Evolutionary conservation across 2,888 invertebrate species (phyloP), one percentile per base, ranked within the genome.

Genomic region (Erpobdella octoculata): DNA sequence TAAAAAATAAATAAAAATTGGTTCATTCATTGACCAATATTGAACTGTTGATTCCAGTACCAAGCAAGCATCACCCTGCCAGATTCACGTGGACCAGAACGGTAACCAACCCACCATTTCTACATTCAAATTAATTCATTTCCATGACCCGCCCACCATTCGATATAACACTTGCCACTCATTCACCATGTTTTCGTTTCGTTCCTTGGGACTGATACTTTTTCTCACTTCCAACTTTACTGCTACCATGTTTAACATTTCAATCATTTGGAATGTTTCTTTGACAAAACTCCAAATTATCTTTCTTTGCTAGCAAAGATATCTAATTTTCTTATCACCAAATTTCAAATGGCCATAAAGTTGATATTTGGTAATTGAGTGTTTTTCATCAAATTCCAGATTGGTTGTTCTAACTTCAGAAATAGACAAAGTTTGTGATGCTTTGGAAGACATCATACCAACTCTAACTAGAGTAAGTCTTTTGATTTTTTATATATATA

Each of bases 1-100:
- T n/a, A n/a, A n/a, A n/a, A n/a, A n/a, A n/a, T n/a, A n/a, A 15
- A 8, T 59, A 9, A 59, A 12, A 59, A 9, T 59, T 59, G 15
- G 21, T 59, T 59, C 15, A 59, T 21, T 59, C 21, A 12, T 21
- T 59, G 9, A 12, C 8, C 9, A 65, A 28, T 8, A 18, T 48
- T 15, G 38, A 12, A 15, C 33, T 31, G 31, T 61, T 35, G 18
- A 18, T 35, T 37, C n/a, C 71, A 73, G 73, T 73, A 67, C 71
- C 65, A 73, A 33, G 71, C 73, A 33, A 53, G 65, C 35, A 71
- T 73, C 21, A 66, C 64, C 38, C 71, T 73, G 15, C 73, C 73
- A 66, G 73, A 73, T 71, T 71, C 71, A n/a, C 65, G 58, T 15
- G 73, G 73, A 25, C 73, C 73, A 28, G 73, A 73, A 67, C 65